Base-by-base conservation (phyloP, 2,888 invertebrate genomes). In the Acleris emargana region DNA sequence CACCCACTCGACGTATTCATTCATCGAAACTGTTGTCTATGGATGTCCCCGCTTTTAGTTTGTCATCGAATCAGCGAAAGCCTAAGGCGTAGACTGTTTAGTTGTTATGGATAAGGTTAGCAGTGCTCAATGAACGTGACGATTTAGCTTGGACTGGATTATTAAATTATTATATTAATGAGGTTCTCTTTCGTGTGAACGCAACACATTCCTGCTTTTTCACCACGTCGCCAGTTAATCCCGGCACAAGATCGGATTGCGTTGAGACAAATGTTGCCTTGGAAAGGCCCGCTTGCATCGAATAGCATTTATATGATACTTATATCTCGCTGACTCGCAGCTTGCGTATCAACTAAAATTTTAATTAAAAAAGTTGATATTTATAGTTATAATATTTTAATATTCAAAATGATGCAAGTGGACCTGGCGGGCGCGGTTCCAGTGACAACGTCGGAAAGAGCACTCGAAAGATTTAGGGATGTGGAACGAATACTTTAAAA, bases 401-500 rank as follows among this genome's bases (percentile, higher is more conserved):
- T 57, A 61, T 66, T 52, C 47, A 42, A 42, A 20, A 47, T 50
- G 66, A 66, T 66, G 66, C 60, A 25, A 45, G 66, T 45, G 66
- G 61, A 52, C 66, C 66, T 66, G 57, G 42, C 52, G 43, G 45
- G 42, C 32, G 51, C 43, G 52, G 20, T 38, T 64, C 58, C 58
- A 64, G 22, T 45, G 45, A 64, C 64, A 60, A 52, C 43, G 43
- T 64, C 25, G 38, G 32, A 45, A 25, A n/a, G 58, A 47, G 45
- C 66, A 57, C 60, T 57, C 51, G 13, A 16, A 42, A n/a, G 45
- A 22, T n/a, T 38, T 38, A 53, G 42, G 64, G 58, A 62, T 62
- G 71, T 73, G 85, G 76, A 82, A 82, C 79, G 79, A 77, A 77
- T 81, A 82, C 81, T 85, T 83, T 84, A 86, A 86, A 87, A 83